Evolutionary conservation across 92 coral and sea anemone species (phyloP), one percentile per base, ranked within the genome.

Genomic region (Siderastrea radians): DNA sequence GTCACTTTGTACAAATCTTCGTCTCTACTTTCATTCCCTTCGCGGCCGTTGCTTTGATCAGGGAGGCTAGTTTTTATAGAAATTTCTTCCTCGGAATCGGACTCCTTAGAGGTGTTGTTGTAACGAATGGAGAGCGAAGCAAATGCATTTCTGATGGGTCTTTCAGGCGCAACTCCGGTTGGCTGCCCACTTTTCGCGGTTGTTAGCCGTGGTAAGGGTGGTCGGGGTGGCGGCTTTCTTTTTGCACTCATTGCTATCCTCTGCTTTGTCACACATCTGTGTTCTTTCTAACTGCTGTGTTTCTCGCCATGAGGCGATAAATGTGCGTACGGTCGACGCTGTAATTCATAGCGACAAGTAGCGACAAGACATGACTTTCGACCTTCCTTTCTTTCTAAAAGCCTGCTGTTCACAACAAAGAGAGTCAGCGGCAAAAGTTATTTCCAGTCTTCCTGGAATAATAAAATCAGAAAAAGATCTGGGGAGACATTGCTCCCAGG

Each of bases 21-120:
- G 26, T 72, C 74, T 72, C 45, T 63, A 9, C 72, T 64, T 60
- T 67, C 90, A 57, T 13, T 85, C 2, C 66, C 66, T 66, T 84
- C 90, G 19, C 75, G 60, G 43, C 53, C 79, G 16, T 80, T 75
- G 17, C 51, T 85, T 47, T 75, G 81, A 55, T 71, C 76, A 49
- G 79, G 68, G 13, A 49, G 78, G 77, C 62, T 47, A 13, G 71
- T 77, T 7, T 83, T 88, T 62, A 98, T 98, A 14, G 89, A 94
- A 43, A 98, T 98, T 87, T 98, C 99, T 72, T 98, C 99, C 45
- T 98, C 99, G 17, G 99, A 98, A 78, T 95, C 98, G 45, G 93
- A 92, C 50, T 93, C 93, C 55, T 78, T 92, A 16, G 71, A 81
- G 48, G 80, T 86, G 62, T 85, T 77, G 54, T 92, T 92, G 91